Evolutionary conservation across 1,140 invertebrate species (phyloP), one percentile per base, ranked within the genome.

Genomic region (Drosophila burlai): DNA sequence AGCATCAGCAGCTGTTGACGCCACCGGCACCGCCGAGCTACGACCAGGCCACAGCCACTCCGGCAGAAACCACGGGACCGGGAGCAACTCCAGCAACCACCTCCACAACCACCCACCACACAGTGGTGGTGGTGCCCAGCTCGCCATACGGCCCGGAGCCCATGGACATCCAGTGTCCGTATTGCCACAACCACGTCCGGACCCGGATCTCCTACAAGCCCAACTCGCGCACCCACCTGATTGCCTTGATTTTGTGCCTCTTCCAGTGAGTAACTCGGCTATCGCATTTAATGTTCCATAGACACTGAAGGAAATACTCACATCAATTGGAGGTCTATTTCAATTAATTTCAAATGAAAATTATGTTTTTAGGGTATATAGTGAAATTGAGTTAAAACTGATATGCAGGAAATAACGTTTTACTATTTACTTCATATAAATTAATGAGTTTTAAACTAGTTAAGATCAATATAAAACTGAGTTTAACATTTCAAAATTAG

Each of bases 141-240:
- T 49, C 78, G 0, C 45, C 72, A 0, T 92, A 94, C 61, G 95
- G 95, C 7, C 93, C 94, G 0, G 84, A 94, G 1, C 84, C 94
- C 4, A 85, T 93, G 74, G 67, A 79, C 9, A 71, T 94, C 21
- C 92, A 74, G 1, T 96, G 95, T 82, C 95, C 95, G 0, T 86
- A 93, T 18, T 96, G 95, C 60, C 94, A 94, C 3, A 92, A 93
- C 3, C 89, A 92, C 11, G 94, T 95, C 43, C 75, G 86, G 3
- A 95, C 95, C 0, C 80, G 86, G 21, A 78, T 95, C n/a, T 92
- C 94, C 59, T 93, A 91, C 8, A 93, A 94, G 80, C 76, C 94
- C 4, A 94, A 93, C 15, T 94, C 93, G 0, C 95, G 94, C 77
- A 96, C 95, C 7, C 95, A 96, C 79, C 54, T 95, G 0, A 93